These are phyloP conservation scores for Poecilia picta DNA, from an alignment of 2,797 vertebrate genomes.

Conservation along the genomic window DNA sequence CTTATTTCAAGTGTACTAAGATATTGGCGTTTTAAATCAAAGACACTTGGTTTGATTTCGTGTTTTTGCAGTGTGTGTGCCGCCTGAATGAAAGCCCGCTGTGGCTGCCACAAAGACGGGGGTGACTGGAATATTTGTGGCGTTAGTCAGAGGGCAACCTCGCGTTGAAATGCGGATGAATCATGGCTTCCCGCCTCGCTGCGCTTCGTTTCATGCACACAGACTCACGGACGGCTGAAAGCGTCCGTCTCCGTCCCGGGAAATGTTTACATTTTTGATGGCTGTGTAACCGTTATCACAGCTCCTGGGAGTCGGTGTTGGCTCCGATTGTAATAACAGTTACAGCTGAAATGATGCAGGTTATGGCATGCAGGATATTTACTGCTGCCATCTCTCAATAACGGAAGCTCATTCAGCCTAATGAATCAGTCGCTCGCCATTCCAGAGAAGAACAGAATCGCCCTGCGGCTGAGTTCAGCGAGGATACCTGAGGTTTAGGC, in stretches of 20 bases:
- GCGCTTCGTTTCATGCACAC: slow-evolving; percentile 12
- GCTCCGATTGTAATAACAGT: slow-evolving; percentile 13
- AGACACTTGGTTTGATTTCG: too few relatives aligned
- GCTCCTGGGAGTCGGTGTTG: slow-evolving; percentile 1
- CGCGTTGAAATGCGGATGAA: slow-evolving; percentile 20
- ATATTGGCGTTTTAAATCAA: too few relatives aligned
- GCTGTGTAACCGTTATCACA: background rate
- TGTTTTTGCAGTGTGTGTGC: background rate
- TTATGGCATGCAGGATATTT: slow-evolving; percentile 28
- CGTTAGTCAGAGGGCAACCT: slow-evolving; percentile 48
- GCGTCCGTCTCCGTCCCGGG: background rate
- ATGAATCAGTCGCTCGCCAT: slow-evolving; percentile 3
- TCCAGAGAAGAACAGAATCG: slow-evolving; percentile 18
- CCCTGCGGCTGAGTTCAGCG: slow-evolving; percentile 16
- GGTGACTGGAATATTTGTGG: slow-evolving; percentile 44
- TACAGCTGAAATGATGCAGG: slow-evolving; percentile 29
- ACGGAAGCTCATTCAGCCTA: slow-evolving; percentile 8
- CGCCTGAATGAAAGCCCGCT: background rate
- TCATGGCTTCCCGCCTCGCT: slow-evolving; percentile 20
- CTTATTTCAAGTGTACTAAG: too few relatives aligned
- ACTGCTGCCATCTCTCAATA: slow-evolving; percentile 16
- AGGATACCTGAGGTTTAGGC: slow-evolving; percentile 25
- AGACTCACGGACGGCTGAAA: slow-evolving; percentile 21
- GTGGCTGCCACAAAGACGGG: slow-evolving; percentile 11
- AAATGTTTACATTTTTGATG: slow-evolving; percentile 28